Base-by-base conservation (phyloP, 2,888 invertebrate genomes). In the Orchesellides sinensis region DNA sequence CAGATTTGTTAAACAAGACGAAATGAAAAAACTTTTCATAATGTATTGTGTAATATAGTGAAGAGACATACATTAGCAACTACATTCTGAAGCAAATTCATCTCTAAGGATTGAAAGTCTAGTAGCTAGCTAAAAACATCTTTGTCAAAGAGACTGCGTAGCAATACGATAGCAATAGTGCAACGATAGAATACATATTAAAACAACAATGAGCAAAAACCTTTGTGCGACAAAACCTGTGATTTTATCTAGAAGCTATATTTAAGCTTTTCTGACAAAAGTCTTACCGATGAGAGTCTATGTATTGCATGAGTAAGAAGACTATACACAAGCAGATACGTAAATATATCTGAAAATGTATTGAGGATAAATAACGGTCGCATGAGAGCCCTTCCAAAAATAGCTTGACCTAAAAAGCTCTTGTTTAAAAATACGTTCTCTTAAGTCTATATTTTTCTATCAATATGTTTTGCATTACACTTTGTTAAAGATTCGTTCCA, bases 301-400 rank as follows among this genome's bases (percentile, higher is more conserved):
- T n/a, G n/a, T n/a, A n/a, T n/a, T n/a, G n/a, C n/a, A n/a, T n/a
- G n/a, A 23, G 21, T 59, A 59, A 40, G 40, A 40, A 40, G 2
- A 40, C n/a, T 40, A 40, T n/a, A 8, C 5, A 59, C 32, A n/a
- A 59, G 4, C 32, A 59, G 27, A 56, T 2, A n/a, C 5, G 8
- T 1, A 54, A 17, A 19, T 6, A 3, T 23, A 63, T 10, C n/a
- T 40, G 32, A 35, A 45, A 59, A 63, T 52, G 23, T 63, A 70
- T 70, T 78, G 61, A 70, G 78, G 78, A 70, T 78, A 73, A 81
- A 35, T 81, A 81, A 81, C 81, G 81, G 81, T 81, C 81, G 59
- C 68, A 79, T 56, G 74, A 45, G 69, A 81, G 69, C 74, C 81
- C 74, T 81, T 81, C 74, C 80, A 81, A 81, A 74, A 81, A 81